Percentiles rank a stretch among this genome's conserved stretches.
These are phyloP conservation scores for Actinernus sp. DNA, from an alignment of 92 coral and sea anemone genomes.

Conservation along the genomic window DNA sequence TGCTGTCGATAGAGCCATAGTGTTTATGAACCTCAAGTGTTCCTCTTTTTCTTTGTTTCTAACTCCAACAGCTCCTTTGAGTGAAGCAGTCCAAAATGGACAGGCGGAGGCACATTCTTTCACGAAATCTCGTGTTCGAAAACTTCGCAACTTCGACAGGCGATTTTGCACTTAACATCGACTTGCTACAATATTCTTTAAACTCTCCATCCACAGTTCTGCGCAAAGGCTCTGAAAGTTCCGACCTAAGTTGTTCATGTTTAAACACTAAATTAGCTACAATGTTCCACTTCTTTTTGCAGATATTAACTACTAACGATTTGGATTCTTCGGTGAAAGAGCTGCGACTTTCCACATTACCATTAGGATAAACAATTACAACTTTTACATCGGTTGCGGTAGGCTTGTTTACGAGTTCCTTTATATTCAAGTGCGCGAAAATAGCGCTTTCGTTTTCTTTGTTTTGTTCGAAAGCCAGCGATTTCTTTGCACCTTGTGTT, in stretches of 20 bases:
- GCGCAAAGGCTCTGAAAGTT: constrained; percentile 21
- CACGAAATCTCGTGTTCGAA: constrained; percentile 16
- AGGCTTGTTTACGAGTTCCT: background rate
- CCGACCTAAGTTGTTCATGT: constrained; percentile 4
- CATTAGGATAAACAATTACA: constrained; percentile 21
- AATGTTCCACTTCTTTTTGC: constrained; percentile 36
- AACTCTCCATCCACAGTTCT: constrained; percentile 26
- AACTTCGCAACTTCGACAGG: constrained; percentile 53
- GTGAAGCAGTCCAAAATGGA: constrained; percentile 49
- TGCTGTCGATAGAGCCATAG: constrained; percentile 41
- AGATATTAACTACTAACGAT: constrained; percentile 24
- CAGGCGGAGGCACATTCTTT: constrained; percentile 30
- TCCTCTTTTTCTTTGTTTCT: background rate
- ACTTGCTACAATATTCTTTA: constrained; percentile 9
- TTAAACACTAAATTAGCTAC: constrained; percentile 55
- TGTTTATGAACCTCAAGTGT: constrained; percentile 4
- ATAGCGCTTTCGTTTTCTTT: background rate
- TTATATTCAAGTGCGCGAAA: background rate
- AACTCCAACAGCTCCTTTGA: constrained; percentile 47
- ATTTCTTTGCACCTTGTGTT: background rate
- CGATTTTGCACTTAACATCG: constrained; percentile 27
- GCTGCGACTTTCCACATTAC: constrained; percentile 4
- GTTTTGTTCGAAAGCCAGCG: background rate
- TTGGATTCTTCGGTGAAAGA: constrained; percentile 16
- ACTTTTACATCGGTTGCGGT: background rate